These are phyloP conservation scores for Columbina picui DNA, from an alignment of 2,113 vertebrate genomes.

Conservation along the genomic window DNA sequence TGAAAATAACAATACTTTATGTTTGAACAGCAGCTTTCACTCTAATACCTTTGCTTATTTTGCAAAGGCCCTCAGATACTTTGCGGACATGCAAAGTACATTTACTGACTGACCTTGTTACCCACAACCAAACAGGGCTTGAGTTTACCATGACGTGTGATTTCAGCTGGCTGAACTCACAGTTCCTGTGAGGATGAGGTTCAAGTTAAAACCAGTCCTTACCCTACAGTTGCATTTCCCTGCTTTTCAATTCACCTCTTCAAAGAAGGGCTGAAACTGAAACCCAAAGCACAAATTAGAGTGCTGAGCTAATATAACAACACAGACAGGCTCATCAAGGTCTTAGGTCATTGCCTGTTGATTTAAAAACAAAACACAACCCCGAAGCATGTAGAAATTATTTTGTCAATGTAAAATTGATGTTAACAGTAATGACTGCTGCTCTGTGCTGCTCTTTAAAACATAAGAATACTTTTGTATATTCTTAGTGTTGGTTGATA, in stretches of 20 bases:
- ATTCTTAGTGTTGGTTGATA: neutral
- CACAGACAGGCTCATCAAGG: neutral
- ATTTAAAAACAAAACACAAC: neutral
- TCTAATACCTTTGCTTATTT: conserved; percentile 1
- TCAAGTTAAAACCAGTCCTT: neutral
- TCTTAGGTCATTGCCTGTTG: neutral
- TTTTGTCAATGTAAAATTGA: neutral
- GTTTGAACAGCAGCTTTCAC: neutral
- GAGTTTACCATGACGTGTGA: neutral
- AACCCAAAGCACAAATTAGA: neutral
- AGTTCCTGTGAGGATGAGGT: rapidly evolving
- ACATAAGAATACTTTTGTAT: neutral
- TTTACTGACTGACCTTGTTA: neutral
- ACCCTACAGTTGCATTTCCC: neutral
- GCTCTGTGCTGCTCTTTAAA: neutral
- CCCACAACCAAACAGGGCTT: neutral
- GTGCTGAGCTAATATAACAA: neutral
- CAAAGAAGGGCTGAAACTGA: neutral
- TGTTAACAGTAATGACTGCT: neutral
- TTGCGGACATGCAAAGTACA: neutral
- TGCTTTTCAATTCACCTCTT: neutral
- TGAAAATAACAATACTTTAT: conserved; percentile 23
- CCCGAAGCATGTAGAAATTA: neutral
- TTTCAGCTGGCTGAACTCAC: neutral
- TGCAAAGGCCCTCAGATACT: neutral